Evolutionary conservation across 2,113 vertebrate genomes (phyloP), one percentile per base, ranked within the genome.

Genomic region (Pterocles burchelli): DNA sequence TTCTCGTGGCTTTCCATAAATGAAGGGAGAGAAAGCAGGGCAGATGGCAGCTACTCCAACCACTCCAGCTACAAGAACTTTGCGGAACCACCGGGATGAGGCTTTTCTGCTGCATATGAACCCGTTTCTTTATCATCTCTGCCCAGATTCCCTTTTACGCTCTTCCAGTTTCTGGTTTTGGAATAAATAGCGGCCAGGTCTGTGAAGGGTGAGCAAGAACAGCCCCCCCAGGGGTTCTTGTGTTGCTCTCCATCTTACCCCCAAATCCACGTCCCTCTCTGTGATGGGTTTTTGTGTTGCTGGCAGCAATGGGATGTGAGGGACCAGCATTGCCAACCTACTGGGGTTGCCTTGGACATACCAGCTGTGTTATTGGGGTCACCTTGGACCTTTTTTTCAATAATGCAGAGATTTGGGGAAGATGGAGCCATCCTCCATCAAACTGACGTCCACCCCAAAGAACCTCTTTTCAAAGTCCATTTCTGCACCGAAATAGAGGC

Each of bases 1-100:
- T 95, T 89, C 90, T 90, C 17, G 1, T 94, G 75, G 82, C 46
- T 95, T 86, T 79, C 93, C 6, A 7, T 21, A 88, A 93, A 61
- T 3, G 85, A 52, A 90, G 68, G 77, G 33, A 63, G 68, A 77
- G 67, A 91, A 90, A 86, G 59, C 17, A 55, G 85, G 49, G 93
- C 72, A 75, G 77, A 9, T 5, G 5, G 90, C 74, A 93, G 72
- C 83, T 71, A 62, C 85, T 90, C 5, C 8, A 96, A 51, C 72
- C 72, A 62, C 92, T 96, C 63, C 63, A 82, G 75, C n/a, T 57
- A 6, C 54, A 13, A 90, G 75, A 62, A 81, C 73, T 28, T 71
- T 52, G 61, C 1, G 18, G 76, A 25, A 68, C 72, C 1, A 11
- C 75, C 48, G 72, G 90, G 68, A 90, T 33, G 43, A 79, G 51